Base-by-base conservation (phyloP, 2,797 vertebrate species). In the Manis javanica region DNA sequence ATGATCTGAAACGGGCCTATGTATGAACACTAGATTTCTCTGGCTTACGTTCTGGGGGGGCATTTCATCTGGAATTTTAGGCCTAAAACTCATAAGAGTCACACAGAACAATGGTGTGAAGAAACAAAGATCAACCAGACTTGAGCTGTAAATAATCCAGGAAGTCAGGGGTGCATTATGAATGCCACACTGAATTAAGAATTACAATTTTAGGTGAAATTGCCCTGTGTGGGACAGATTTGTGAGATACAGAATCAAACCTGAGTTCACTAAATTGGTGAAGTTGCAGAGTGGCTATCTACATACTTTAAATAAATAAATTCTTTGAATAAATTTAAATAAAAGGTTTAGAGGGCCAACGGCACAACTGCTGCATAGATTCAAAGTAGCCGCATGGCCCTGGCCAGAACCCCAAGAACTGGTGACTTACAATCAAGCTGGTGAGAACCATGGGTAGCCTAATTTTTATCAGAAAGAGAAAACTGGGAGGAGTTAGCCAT, bases 401-500 rank as follows among this genome's bases (percentile, higher is more conserved):
- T 42, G 46, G 29, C 61, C 82, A 69, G 81, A 81, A 14, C 10
- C 63, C 21, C 53, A 34, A 49, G 64, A 63, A 74, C 15, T 26
- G 31, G 64, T 29, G 64, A 90, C 64, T 26, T 69, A 24, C 3
- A n/a, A 75, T 18, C 55, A 46, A 87, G 88, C 16, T 42, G 72
- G 12, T 1, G 19, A 2, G 71, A 95, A 69, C 37, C 59, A 79
- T 0, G 12, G 42, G 29, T 1, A 66, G 59, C 31, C 39, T 87
- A 14, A 21, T 64, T 83, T 96, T 29, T 59, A 87, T 1, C 82
- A 19, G 19, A 75, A 71, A 21, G 18, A 34, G 49, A 34, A 79
- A 78, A 23, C 1, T 0, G 1, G 5, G 5, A 18, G 61, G 4
- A 57, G 13, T 42, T 18, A 2, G 23, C 2, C 3, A 11, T 42